These are phyloP conservation scores for Australoheros scitulus DNA, from an alignment of 2,113 vertebrate species.

Conservation along the genomic window DNA sequence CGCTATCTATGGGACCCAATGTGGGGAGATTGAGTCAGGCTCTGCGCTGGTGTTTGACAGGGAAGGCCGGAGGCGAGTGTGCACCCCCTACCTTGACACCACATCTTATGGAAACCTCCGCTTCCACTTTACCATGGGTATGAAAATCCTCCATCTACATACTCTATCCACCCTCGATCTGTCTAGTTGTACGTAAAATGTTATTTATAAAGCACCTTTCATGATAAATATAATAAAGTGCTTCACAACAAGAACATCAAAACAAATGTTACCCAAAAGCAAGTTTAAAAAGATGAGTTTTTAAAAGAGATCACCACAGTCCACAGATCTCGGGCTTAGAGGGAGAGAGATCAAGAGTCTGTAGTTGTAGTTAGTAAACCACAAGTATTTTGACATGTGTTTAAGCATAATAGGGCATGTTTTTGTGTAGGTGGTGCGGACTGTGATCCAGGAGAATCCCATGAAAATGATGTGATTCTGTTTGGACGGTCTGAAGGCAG, in stretches of 20 bases:
- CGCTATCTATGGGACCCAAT: slow-evolving; percentile 87
- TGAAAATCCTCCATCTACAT: not conserved
- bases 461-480: slow-evolving; percentile 88
- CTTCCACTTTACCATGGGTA: slow-evolving; percentile 95
- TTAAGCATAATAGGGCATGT: not conserved
- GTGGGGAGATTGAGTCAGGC: slow-evolving; percentile 93
- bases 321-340: not conserved
- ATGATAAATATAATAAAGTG: not conserved
- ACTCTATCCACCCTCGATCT: not conserved
- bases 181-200: not conserved
- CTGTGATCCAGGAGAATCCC: slow-evolving; percentile 92
- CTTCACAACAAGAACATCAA: not conserved
- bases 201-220: not conserved
- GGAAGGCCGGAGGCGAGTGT: slow-evolving; percentile 89
- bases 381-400: not conserved
- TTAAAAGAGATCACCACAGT: not conserved
- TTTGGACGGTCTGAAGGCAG: slow-evolving; percentile 89
- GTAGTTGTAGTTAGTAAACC: not conserved
- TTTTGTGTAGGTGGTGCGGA: slow-evolving; percentile 83
- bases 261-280: not conserved
- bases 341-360: not conserved
- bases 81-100: slow-evolving; percentile 93
- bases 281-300: slow-evolving; percentile 2
- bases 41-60: slow-evolving; percentile 89
- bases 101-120: slow-evolving; percentile 93